Evolutionary conservation across 2,888 invertebrate genomes (phyloP), one percentile per base, ranked within the genome.

Genomic region (Drosophila ustulata): DNA sequence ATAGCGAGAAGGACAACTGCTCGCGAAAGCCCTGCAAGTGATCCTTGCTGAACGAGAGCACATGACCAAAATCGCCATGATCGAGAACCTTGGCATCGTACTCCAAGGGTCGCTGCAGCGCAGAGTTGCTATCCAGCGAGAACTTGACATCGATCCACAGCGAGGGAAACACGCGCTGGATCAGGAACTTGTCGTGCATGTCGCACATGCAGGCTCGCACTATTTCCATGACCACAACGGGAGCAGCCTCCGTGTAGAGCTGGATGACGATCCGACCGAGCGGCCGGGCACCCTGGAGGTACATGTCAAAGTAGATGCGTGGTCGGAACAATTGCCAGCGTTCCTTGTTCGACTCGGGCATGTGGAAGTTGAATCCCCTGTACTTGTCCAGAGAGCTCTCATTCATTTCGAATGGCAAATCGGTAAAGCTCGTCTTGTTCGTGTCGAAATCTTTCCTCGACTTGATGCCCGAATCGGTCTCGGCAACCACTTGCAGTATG

Each of bases 181-280:
- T 71, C 4, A 51, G n/a, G n/a, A 89, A 89, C n/a, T 72, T 75
- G 1, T 52, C 39, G 30, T 68, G 47, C 65, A 67, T 77, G 4
- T 72, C 65, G 52, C 69, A 73, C 59, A 84, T 59, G 37, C 90
- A 90, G 32, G 87, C 75, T 3, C 73, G 68, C 3, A 90, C 71
- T n/a, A 91, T 63, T 34, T 83, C 78, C 1, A 86, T 69, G 2
- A 86, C 88, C 0, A 90, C 81, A 26, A 73, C 69, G 0, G 91
- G 91, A 0, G 83, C 87, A 0, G 89, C 82, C 66, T 91, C 91
- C 3, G 82, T 86, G 37, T 83, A 91, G 3, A 91, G 76, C 5
- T 85, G 67, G 0, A 91, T 43, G 0, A 90, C 69, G 23, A 90
- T 62, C 7, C 90, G 73, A 0, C 90, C 91, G 11, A 89, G 46